Conservation (phyloP, 2,113 vertebrate genomes). For the Daphoenositta chrysoptera region DNA sequence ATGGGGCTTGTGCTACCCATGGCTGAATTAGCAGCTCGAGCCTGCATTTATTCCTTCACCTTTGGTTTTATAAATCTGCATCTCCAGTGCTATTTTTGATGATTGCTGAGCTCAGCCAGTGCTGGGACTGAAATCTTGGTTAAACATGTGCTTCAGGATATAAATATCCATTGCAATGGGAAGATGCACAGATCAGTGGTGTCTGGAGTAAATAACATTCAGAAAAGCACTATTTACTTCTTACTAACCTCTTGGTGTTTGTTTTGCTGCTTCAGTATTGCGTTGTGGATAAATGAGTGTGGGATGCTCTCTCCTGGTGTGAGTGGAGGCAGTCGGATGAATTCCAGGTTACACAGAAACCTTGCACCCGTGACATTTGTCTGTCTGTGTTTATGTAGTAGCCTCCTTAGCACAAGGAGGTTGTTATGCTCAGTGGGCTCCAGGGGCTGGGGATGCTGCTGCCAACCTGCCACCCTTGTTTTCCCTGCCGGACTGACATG, state of each 20-base stretch:
- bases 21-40: not conserved
- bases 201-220: not conserved
- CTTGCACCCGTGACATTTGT: not conserved
- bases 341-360: not conserved
- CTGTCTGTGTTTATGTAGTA: not conserved
- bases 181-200: not conserved
- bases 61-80: not conserved
- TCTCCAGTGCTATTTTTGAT: not conserved
- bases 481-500: not conserved
- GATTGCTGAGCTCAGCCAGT: not conserved
- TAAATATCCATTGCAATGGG: not conserved
- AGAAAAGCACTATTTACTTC: not conserved
- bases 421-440: not conserved
- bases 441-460: not conserved
- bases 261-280: not conserved
- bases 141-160: not conserved
- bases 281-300: not conserved
- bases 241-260: not conserved
- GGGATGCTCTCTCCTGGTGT: not conserved
- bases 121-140: not conserved
- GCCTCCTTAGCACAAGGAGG: not conserved
- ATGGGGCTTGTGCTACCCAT: not conserved
- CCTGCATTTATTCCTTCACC: not conserved
- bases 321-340: not conserved
- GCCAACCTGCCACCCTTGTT: not conserved